Percentiles rank a stretch among this genome's conserved stretches.
These are phyloP conservation scores for Motacilla tschutschensis DNA, from an alignment of 2,113 vertebrate genomes.

Conservation along the genomic window DNA sequence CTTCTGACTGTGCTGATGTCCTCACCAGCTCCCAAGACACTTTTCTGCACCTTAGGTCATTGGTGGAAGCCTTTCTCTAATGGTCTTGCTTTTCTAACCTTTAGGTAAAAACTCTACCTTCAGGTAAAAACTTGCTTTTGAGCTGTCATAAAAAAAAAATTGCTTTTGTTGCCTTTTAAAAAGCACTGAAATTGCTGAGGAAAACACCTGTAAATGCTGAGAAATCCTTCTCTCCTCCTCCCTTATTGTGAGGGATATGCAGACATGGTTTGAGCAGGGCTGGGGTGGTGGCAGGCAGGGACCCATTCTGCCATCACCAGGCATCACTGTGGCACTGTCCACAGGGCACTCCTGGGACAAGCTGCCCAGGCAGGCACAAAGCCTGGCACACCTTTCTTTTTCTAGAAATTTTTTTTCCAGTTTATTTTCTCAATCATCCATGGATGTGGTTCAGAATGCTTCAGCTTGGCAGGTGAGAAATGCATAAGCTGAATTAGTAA, in stretches of 20 bases:
- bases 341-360: not conserved
- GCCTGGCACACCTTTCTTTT: not conserved
- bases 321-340: not conserved
- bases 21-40: not conserved
- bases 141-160: not conserved
- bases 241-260: not conserved
- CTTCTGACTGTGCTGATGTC: not conserved
- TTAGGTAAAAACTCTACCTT: not conserved
- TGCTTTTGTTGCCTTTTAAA: not conserved
- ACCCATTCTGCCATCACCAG: not conserved
- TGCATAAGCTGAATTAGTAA: not conserved
- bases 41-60: not conserved
- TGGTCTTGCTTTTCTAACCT: not conserved
- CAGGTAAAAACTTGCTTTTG: not conserved
- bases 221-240: not conserved
- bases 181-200: not conserved
- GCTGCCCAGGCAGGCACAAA: not conserved
- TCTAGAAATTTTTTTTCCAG: not conserved
- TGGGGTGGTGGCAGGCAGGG: not conserved
- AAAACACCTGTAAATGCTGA: not conserved
- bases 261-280: accelerated
- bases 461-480: not conserved
- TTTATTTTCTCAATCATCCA: not conserved
- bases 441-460: not conserved
- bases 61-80: not conserved